Conservation (phyloP, 2,888 invertebrate genomes). For the Pyrocoelia pectoralis region DNA sequence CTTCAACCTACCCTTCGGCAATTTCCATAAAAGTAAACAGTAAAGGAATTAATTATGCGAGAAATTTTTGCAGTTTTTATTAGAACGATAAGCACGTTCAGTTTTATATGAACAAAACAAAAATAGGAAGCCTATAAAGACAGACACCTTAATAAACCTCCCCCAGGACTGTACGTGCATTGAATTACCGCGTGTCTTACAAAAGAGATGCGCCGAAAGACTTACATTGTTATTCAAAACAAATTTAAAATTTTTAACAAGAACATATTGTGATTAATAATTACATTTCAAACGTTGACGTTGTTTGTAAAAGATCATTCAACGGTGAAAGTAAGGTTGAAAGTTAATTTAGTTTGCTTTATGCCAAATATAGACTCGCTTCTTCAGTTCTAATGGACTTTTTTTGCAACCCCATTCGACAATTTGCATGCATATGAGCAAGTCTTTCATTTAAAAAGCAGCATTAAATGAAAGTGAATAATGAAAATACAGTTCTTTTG, state of each 20-base stretch:
- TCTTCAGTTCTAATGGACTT: too few relatives aligned
- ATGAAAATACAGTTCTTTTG: too few relatives aligned
- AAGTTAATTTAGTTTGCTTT: too few relatives aligned
- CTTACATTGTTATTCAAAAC: slow-evolving; percentile 9
- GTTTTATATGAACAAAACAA: slow-evolving; percentile 14
- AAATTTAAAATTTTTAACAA: not conserved
- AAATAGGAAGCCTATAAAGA: slow-evolving; percentile 25
- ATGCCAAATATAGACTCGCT: too few relatives aligned
- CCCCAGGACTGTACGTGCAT: slow-evolving; percentile 23
- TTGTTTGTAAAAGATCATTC: too few relatives aligned
- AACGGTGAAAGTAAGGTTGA: too few relatives aligned
- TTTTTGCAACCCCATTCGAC: too few relatives aligned
- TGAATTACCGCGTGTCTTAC: slow-evolving; percentile 20
- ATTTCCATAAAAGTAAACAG: slow-evolving; percentile 13
- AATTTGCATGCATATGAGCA: too few relatives aligned
- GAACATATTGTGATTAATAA: not conserved
- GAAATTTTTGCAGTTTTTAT: not conserved
- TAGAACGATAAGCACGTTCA: slow-evolving; percentile 16
- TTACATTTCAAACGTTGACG: not conserved
- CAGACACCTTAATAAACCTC: slow-evolving; percentile 34
- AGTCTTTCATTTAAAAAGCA: too few relatives aligned
- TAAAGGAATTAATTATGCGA: slow-evolving; percentile 21
- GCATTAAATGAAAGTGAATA: too few relatives aligned
- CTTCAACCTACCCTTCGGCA: not conserved
- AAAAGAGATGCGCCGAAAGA: slow-evolving; percentile 16